These are phyloP conservation scores for Hemiscyllium ocellatum DNA, from an alignment of 2,113 vertebrate genomes.

Conservation along the genomic window DNA sequence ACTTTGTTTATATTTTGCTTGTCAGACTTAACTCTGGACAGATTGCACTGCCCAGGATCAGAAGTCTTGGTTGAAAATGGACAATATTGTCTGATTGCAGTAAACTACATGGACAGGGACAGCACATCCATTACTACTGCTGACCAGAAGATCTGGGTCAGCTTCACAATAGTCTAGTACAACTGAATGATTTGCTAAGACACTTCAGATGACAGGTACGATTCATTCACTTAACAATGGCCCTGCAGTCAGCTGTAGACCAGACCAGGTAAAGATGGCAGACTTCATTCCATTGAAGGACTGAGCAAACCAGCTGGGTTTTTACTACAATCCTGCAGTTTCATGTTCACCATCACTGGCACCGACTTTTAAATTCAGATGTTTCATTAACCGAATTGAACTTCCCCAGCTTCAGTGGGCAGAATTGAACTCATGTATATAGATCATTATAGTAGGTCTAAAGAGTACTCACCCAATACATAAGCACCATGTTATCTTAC, in stretches of 20 bases:
- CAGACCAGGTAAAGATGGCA: not conserved
- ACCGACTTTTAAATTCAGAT: not conserved
- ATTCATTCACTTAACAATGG: not conserved
- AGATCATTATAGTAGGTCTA: not conserved
- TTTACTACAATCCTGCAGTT: not conserved
- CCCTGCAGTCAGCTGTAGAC: not conserved
- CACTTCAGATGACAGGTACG: not conserved
- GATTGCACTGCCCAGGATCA: too few species aligned
- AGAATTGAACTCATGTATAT: not conserved
- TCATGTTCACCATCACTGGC: not conserved
- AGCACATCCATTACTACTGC: too few species aligned
- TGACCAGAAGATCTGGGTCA: too few species aligned
- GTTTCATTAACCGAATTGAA: not conserved
- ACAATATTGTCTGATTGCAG: too few species aligned
- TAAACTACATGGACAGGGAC: too few species aligned
- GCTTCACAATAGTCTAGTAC: too few species aligned
- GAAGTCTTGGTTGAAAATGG: too few species aligned
- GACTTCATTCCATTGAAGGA: not conserved
- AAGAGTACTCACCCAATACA: not conserved
- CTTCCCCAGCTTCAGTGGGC: not conserved
- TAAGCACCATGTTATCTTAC: not conserved
- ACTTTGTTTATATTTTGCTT: too few species aligned
- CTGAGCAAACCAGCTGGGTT: not conserved
- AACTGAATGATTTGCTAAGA: not conserved
- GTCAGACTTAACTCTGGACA: too few species aligned